A percentile compares a stretch with the other conserved stretches of the same genome.
phyloP scores from a whole-genome alignment of 2,888 invertebrate genomes.

The Epistrophella euchroma region DNA sequence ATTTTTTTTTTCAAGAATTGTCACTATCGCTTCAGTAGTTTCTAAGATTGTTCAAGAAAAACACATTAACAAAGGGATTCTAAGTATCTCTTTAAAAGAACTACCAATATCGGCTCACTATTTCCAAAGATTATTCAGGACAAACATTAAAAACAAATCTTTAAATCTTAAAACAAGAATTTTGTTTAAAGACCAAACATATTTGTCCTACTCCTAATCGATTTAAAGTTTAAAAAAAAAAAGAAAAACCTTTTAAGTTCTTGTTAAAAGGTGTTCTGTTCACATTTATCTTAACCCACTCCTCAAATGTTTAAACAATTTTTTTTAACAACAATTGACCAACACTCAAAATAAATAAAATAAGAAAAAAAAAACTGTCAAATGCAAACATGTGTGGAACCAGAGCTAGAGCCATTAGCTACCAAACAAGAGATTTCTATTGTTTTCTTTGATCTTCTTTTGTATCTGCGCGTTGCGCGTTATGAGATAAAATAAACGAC shows the following conservation, averaged over 20 bases:
- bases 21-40: no score
- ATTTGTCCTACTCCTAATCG: slow-evolving; percentile 13
- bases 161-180: background rate
- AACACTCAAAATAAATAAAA: background rate
- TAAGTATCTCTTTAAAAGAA: background rate
- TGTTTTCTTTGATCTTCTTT: slow-evolving; percentile 76
- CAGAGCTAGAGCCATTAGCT: slow-evolving; percentile 65
- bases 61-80: background rate
- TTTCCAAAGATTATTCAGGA: background rate
- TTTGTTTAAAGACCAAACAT: background rate
- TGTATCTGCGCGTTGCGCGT: slow-evolving; percentile 58
- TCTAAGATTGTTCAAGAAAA: background rate
- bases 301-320: slow-evolving; percentile 47
- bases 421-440: slow-evolving; percentile 76
- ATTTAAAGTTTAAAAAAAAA: background rate
- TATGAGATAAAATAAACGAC: slow-evolving; percentile 75
- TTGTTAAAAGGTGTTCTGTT: slow-evolving; percentile 14
- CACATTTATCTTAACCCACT: slow-evolving; percentile 53
- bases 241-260: slow-evolving; percentile 4
- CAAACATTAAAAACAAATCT: background rate
- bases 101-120: background rate
- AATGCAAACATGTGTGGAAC: slow-evolving; percentile 56
- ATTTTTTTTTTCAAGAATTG: no score
- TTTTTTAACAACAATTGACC: slow-evolving; percentile 25
- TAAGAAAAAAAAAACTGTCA: slow-evolving; percentile 23